Conservation (phyloP, 2,888 invertebrate species). For the Aspidiotus destructor region DNA sequence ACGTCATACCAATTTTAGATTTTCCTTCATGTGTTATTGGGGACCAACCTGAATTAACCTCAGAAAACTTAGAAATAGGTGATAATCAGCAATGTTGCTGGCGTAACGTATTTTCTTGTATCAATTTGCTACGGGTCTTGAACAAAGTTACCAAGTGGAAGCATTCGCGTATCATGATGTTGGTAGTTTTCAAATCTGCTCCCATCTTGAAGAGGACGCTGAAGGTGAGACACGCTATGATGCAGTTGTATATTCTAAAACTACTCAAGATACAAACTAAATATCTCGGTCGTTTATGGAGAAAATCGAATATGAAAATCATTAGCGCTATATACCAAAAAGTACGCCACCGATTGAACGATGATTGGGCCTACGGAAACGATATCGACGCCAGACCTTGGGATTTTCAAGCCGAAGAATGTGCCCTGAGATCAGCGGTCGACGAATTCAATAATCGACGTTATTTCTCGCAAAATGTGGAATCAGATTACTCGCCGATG, state of each 20-base stretch:
- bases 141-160: constrained; percentile 99
- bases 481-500: constrained; percentile 51
- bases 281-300: constrained; percentile 96
- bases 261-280: constrained; percentile 99
- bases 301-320: constrained; percentile 98
- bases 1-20: constrained; percentile 83
- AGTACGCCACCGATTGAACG: constrained; percentile 88
- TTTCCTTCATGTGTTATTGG: constrained; percentile 94
- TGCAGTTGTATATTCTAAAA: constrained; percentile 96
- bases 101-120: constrained; percentile 96
- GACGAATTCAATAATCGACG: constrained; percentile 92
- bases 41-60: constrained; percentile 84
- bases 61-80: constrained; percentile 79
- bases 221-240: constrained; percentile 89
- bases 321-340: constrained; percentile 98
- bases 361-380: constrained; percentile 99
- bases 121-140: constrained; percentile 87
- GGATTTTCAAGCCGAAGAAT: constrained; percentile 98
- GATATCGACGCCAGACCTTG: constrained; percentile 94
- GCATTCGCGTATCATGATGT: constrained; percentile 98
- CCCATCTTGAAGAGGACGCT: constrained; percentile 94
- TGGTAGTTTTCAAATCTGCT: constrained; percentile 98
- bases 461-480: constrained; percentile 50
- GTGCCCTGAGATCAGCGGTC: constrained; percentile 82
- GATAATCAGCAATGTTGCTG: constrained; percentile 70